Evolutionary conservation across 2,888 invertebrate genomes (phyloP).

Genomic region (Melanargia galathea): DNA sequence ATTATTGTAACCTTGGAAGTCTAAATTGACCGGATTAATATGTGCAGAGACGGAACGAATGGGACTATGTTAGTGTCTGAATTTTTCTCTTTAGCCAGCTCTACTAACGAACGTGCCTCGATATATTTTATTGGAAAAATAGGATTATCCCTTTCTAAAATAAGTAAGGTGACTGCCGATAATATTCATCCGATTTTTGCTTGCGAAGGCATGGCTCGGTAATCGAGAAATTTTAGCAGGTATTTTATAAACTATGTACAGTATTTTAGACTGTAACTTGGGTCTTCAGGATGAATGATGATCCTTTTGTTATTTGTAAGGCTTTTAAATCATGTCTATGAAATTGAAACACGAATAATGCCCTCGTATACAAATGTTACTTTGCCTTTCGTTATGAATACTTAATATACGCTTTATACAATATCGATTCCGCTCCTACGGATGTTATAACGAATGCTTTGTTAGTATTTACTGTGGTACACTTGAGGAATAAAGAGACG

Average conservation of each 20-base stretch:
- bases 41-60: slow-evolving; percentile 27
- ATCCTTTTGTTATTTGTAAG: neutral
- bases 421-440: slow-evolving; percentile 32
- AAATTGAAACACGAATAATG: slow-evolving; percentile 2
- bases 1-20: too few species aligned
- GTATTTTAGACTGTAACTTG: too few species aligned
- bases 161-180: slow-evolving; percentile 3
- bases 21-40: too few species aligned
- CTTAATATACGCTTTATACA: slow-evolving; percentile 19
- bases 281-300: neutral
- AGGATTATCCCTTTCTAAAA: slow-evolving; percentile 9
- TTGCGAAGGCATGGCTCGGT: neutral
- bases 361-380: slow-evolving; percentile 16
- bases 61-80: slow-evolving; percentile 30
- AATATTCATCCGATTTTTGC: neutral
- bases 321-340: neutral
- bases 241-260: neutral
- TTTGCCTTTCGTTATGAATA: slow-evolving; percentile 25
- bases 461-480: slow-evolving; percentile 7
- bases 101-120: slow-evolving; percentile 12
- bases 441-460: slow-evolving; percentile 29
- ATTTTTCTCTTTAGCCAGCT: slow-evolving; percentile 23
- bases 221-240: neutral
- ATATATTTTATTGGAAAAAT: neutral
- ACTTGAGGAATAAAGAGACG: slow-evolving; percentile 26